Evolutionary conservation across 1,140 invertebrate species (phyloP).

Genomic region (Apis mellifera): DNA sequence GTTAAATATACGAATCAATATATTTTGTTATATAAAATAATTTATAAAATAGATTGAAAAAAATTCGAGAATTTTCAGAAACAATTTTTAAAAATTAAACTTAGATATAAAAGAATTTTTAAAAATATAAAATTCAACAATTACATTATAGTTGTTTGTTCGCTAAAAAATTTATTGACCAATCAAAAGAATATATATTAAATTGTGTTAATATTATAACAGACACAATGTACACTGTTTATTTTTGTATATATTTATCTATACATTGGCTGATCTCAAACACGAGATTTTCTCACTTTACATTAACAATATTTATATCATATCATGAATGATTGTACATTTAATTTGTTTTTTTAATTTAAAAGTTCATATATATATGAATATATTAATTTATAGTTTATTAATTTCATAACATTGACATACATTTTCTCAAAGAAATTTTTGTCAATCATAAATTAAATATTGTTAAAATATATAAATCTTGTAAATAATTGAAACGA

Average conservation of each 20-base stretch:
- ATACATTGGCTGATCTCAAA: not conserved
- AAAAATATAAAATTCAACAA: no score
- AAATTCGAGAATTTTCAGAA: no score
- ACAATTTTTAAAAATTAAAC: no score
- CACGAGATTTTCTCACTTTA: not conserved
- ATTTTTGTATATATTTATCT: conserved; percentile 24
- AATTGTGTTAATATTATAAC: not conserved
- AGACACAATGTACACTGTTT: not conserved
- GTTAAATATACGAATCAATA: no score
- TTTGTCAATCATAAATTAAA: not conserved
- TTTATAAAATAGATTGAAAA: no score
- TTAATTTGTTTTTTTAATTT: not conserved
- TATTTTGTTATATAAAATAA: no score
- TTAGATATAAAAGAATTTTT: no score
- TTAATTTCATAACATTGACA: not conserved
- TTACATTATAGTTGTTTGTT: conserved; percentile 13
- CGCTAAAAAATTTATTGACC: not conserved
- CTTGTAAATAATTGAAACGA: no score
- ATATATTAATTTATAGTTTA: not conserved
- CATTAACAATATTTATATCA: conserved; percentile 4
- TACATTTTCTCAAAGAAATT: not conserved
- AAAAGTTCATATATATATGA: not conserved
- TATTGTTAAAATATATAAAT: no score
- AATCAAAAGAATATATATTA: not conserved
- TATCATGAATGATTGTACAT: conserved; percentile 13